These are phyloP conservation scores for Sebastes diaconus DNA, from an alignment of 2,797 vertebrate genomes.

Conservation along the genomic window DNA sequence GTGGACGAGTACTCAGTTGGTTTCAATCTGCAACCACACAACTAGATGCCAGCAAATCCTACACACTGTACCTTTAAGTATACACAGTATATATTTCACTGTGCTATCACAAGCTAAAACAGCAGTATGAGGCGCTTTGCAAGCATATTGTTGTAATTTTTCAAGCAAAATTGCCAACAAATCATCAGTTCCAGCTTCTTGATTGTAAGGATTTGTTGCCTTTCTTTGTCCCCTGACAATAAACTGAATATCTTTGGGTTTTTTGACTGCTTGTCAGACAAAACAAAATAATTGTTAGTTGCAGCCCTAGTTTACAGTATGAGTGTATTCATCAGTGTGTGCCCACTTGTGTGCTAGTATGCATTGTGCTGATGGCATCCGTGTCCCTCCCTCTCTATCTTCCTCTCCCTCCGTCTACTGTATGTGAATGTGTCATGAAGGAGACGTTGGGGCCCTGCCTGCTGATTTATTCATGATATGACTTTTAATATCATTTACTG, in stretches of 20 bases:
- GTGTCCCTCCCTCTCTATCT: conserved; percentile 8
- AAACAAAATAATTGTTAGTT: not conserved
- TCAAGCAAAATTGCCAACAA: not conserved
- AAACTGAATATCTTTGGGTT: not conserved
- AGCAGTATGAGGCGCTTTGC: not conserved
- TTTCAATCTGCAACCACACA: no score
- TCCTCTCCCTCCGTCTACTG: conserved; percentile 30
- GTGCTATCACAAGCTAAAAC: not conserved
- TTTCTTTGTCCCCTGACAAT: not conserved
- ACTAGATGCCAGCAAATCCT: no score
- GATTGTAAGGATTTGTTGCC: not conserved
- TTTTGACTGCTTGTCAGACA: not conserved
- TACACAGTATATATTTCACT: no score
- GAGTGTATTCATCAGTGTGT: not conserved
- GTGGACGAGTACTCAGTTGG: no score
- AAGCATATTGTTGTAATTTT: not conserved
- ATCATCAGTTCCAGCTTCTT: not conserved
- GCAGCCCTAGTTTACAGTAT: not conserved
- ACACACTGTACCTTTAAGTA: no score
- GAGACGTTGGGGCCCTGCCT: conserved; percentile 58
- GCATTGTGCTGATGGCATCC: conserved; percentile 5
- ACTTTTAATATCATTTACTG: conserved; percentile 83
- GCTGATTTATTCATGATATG: conserved; percentile 82
- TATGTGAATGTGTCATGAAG: conserved; percentile 66
- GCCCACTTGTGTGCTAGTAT: not conserved